Base-by-base conservation (phyloP, 64 coral and sea anemone species). In the Actinia tenebrosa region DNA sequence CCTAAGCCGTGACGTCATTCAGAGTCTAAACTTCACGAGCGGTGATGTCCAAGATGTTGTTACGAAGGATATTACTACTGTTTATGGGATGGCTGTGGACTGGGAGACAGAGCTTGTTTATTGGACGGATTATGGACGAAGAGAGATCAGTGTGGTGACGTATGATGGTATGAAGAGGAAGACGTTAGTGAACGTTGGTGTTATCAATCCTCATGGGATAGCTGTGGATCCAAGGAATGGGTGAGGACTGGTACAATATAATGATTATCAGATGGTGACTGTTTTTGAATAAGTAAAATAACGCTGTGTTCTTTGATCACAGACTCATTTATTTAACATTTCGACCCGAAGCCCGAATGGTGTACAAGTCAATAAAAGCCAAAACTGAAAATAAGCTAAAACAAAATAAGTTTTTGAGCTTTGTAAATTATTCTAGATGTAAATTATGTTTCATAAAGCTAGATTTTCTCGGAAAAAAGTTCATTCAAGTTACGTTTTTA, bases 181-280 rank as follows among this genome's bases (percentile, higher is more conserved):
- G 42, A 80, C 86, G 4, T 52, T 92, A n/a, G 77, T 92, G 16
- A 85, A 81, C 23, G 62, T 62, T 23, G 19, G 22, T 58, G 78
- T 92, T 16, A 16, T 50, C 15, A 92, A 92, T 42, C 59, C 90
- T 14, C 79, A 86, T 27, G 90, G 90, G 64, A 92, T 92, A 60
- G 90, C 90, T 44, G 90, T 92, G 86, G 86, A 92, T 23, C 86
- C 90, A 13, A 72, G 86, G 27, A 69, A 52, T 14, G 90, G 90
- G 86, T 88, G 27, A 75, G 69, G 27, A 75, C 25, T 75, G 26
- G 69, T 27, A 75, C 56, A 6, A 11, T 58, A 16, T 7, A 61
- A 4, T 5, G 60, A 4, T 61, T 2, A 61, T 16, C 16, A 19
- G 15, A 15, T 37, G 30, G 30, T 37, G 30, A 37, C 30, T 37